A percentile compares a stretch with the other conserved stretches of the same genome.
Conservation (phyloP, 1,140 invertebrate species). For the Heliconius congener region DNA sequence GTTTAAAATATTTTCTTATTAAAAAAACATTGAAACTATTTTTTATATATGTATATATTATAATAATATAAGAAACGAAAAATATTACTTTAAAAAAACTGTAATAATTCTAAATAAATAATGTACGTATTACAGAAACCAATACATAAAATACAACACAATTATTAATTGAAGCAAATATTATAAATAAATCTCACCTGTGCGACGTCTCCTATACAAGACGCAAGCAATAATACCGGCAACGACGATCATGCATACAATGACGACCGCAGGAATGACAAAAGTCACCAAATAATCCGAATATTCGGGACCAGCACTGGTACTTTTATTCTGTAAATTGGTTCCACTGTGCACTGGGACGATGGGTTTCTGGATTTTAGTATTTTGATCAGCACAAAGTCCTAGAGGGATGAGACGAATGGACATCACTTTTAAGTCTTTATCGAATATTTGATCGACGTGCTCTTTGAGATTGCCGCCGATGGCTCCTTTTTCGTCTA, state of each 20-base stretch:
- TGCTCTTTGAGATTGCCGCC: slow-evolving; percentile 82
- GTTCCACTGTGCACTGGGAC: slow-evolving; percentile 49
- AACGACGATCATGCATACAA: slow-evolving; percentile 92
- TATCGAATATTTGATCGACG: slow-evolving; percentile 87
- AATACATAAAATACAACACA: not conserved
- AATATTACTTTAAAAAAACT: too few species aligned
- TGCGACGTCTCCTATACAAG: slow-evolving; percentile 90
- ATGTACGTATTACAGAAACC: too few species aligned
- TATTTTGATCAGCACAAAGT: slow-evolving; percentile 85
- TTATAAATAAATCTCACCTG: slow-evolving; percentile 80
- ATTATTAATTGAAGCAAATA: not conserved
- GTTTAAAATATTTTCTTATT: slow-evolving; percentile 47
- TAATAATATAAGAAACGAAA: too few species aligned
- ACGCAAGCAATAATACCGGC: slow-evolving; percentile 94
- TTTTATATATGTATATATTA: not conserved
- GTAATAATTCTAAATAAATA: slow-evolving; percentile 57
- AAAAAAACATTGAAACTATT: slow-evolving; percentile 15
- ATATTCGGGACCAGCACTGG: slow-evolving; percentile 83
- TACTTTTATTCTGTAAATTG: slow-evolving; percentile 55
- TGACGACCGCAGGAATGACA: slow-evolving; percentile 93
- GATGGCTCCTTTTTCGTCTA: slow-evolving; percentile 78
- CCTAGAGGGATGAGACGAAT: slow-evolving; percentile 87
- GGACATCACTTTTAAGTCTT: slow-evolving; percentile 89
- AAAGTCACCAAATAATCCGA: slow-evolving; percentile 95
- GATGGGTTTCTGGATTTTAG: slow-evolving; percentile 65